phyloP scores from a whole-genome alignment of 2,113 vertebrate species.

The Cheilinus undulatus region DNA sequence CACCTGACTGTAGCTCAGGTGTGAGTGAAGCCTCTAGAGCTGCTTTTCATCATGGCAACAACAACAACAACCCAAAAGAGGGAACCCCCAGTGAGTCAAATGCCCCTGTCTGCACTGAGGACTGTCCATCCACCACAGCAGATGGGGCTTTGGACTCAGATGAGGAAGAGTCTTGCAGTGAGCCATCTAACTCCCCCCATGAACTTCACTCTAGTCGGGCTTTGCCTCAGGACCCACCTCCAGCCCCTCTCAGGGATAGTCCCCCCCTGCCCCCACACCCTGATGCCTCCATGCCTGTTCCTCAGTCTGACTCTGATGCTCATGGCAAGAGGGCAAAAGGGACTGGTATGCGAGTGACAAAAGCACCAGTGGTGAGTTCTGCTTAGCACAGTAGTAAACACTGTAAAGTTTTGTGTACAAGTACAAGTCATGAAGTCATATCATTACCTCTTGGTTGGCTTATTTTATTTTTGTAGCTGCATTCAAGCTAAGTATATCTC shows the following conservation, averaged over 20 bases:
- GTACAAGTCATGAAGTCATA: not conserved
- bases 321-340: slow-evolving; percentile 66
- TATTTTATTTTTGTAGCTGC: not conserved
- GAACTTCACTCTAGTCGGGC: slow-evolving; percentile 63
- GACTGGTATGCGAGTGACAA: slow-evolving; percentile 75
- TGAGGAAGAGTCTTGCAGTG: slow-evolving; percentile 84
- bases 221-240: slow-evolving; percentile 85
- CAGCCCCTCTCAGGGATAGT: slow-evolving; percentile 87
- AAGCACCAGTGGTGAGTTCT: slow-evolving; percentile 61
- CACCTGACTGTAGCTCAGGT: slow-evolving; percentile 69
- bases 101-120: slow-evolving; percentile 81
- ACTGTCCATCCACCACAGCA: slow-evolving; percentile 87
- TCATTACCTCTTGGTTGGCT: no score
- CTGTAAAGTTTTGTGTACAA: no score
- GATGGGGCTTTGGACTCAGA: slow-evolving; percentile 90
- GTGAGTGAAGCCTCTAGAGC: slow-evolving; percentile 87
- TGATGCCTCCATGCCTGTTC: slow-evolving; percentile 90
- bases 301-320: slow-evolving; percentile 84
- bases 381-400: slow-evolving; percentile 50
- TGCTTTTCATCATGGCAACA: slow-evolving; percentile 69
- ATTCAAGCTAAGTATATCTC: no score
- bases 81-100: slow-evolving; percentile 90
- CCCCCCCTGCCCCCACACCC: slow-evolving; percentile 88
- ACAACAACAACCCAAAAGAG: slow-evolving; percentile 66
- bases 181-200: slow-evolving; percentile 72